Evolutionary conservation across 2,797 vertebrate genomes (phyloP).

Genomic region (Myotis daubentonii): DNA sequence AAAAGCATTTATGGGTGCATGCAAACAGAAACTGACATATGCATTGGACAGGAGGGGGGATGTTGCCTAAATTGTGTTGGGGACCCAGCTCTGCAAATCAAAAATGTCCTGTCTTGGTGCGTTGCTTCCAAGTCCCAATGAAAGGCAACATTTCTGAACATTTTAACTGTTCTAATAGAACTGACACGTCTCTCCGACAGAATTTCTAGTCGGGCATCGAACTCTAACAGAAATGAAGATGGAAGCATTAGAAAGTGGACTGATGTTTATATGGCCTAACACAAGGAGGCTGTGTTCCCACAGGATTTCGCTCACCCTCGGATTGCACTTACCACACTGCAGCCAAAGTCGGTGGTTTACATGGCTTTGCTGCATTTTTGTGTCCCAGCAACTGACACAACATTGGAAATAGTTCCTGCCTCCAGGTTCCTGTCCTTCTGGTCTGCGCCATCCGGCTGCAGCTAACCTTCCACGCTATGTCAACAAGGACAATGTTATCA

Average conservation of each 20-base stretch:
- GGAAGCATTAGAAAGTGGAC: neutral
- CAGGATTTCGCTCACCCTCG: neutral
- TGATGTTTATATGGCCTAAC: neutral
- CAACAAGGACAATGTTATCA: neutral
- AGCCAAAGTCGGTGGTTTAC: neutral
- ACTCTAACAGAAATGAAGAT: neutral
- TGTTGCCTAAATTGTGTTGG: neutral
- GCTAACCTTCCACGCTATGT: neutral
- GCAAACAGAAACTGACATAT: neutral
- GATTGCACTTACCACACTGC: neutral
- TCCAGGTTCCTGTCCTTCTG: neutral
- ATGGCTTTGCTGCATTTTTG: neutral
- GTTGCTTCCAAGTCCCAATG: neutral
- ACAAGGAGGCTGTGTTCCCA: neutral
- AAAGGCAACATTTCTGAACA: neutral
- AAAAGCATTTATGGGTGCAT: neutral
- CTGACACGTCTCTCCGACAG: neutral
- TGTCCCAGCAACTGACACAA: neutral
- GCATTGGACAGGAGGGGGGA: neutral
- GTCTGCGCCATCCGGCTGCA: neutral
- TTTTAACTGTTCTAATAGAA: neutral
- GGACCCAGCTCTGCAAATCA: neutral
- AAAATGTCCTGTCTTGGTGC: neutral
- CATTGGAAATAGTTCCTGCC: neutral
- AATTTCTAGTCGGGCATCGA: neutral